Percentiles rank a stretch among this genome's conserved stretches.
Conservation (phyloP, 2,113 vertebrate genomes). For the Jacana jacana region DNA sequence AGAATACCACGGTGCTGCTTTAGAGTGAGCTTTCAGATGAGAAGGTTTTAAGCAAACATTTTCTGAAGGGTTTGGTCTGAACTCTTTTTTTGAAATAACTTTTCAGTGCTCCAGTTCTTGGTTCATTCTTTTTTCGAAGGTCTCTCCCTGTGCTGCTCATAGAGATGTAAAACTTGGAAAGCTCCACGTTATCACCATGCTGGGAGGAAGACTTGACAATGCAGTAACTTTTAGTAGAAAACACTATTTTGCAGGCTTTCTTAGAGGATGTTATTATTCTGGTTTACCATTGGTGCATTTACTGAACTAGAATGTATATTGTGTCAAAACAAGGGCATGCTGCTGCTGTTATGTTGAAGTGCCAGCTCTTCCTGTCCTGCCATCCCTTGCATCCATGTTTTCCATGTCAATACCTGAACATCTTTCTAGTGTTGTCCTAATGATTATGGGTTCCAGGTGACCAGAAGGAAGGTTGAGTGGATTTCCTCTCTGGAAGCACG, state of each 20-base stretch:
- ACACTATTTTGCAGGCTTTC: background rate
- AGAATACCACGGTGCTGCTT: background rate
- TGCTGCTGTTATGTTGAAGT: background rate
- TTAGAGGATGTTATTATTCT: background rate
- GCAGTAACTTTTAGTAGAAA: background rate
- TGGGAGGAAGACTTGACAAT: background rate
- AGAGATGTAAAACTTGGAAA: background rate
- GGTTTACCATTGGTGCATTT: background rate
- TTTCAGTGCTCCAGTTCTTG: background rate
- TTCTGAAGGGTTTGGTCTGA: background rate
- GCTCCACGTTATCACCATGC: background rate
- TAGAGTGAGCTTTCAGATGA: background rate
- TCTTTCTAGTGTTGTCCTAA: background rate
- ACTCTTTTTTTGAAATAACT: background rate
- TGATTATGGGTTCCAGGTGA: background rate
- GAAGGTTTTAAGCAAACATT: background rate
- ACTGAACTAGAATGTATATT: background rate
- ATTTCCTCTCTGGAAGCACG: background rate
- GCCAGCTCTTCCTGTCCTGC: background rate
- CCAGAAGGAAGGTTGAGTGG: background rate
- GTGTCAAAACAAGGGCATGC: background rate
- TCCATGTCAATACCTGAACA: background rate
- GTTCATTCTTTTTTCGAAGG: background rate
- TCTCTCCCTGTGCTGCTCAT: background rate
- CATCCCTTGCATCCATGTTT: background rate